These are phyloP conservation scores for Paguma larvata DNA, from an alignment of 2,797 vertebrate genomes.

Conservation along the genomic window DNA sequence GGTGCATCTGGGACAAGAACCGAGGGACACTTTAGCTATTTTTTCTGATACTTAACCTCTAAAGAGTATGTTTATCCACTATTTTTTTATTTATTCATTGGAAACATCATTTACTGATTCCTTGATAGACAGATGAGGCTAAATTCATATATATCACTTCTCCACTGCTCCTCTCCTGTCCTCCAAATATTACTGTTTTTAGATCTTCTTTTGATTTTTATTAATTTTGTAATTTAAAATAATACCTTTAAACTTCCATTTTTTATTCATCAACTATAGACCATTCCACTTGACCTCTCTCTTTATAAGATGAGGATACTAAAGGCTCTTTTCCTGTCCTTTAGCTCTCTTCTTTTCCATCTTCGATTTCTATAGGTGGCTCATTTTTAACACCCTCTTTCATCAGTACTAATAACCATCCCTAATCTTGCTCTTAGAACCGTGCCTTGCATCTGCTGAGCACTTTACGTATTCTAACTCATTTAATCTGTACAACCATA, in stretches of 20 bases:
- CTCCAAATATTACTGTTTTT: background rate
- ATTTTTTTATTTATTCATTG: background rate
- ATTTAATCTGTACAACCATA: background rate
- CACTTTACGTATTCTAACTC: background rate
- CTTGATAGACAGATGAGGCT: background rate
- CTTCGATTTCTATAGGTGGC: background rate
- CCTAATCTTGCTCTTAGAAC: background rate
- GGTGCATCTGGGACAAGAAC: too few relatives aligned
- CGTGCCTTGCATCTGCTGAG: background rate
- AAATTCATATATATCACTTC: background rate
- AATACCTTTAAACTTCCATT: slow-evolving; percentile 18
- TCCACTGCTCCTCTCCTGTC: background rate
- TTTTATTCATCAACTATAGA: background rate
- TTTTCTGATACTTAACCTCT: slow-evolving; percentile 30
- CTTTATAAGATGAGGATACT: background rate
- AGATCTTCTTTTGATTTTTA: background rate
- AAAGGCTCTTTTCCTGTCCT: background rate
- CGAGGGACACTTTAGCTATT: background rate
- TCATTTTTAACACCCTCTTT: slow-evolving; percentile 47
- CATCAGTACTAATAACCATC: background rate
- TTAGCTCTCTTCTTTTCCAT: background rate
- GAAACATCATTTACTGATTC: slow-evolving; percentile 38
- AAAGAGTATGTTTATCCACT: background rate
- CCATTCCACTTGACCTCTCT: background rate
- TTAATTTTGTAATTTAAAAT: background rate